Evolutionary conservation across 1,140 invertebrate genomes (phyloP), one percentile per base, ranked within the genome.

Genomic region (Micrasema longulum): DNA sequence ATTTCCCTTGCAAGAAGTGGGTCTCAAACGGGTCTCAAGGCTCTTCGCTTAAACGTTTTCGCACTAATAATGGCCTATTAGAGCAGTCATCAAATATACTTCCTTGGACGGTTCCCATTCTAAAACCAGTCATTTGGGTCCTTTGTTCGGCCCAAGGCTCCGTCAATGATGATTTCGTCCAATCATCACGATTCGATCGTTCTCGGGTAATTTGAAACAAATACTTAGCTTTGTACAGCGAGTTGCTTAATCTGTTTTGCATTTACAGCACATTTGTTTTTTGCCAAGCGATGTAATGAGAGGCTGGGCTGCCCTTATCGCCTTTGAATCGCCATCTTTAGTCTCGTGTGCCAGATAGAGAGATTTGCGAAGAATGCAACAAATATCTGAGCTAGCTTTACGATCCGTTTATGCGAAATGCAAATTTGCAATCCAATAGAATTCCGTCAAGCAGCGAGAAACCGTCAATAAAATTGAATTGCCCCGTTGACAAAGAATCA

Each of bases 181-280:
- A 43, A 60, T 60, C 55, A 41, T 38, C 55, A 60, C 55, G 55
- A 53, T 26, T 53, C 50, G 50, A 60, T 60, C 11, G 16, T 22
- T 22, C 2, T 9, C 55, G 14, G 35, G 55, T 60, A 60, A 60
- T 60, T 60, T 60, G 35, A 41, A 38, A 60, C 52, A 55, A 55
- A 55, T 55, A 55, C 22, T 38, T 35, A 31, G 52, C 31, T 41
- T 60, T 41, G 16, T 16, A 18, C 35, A n/a, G 36, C 22, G 55
- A 16, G 18, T 60, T 60, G 36, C 35, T 35, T 41, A 60, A 60
- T 60, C 55, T 23, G 55, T 23, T 60, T 60, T 60, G 55, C 55
- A 60, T 60, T 60, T 41, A 60, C 20, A 36, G 55, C 55, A 60
- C 55, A 60, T 60, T 60, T 38, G 20, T 60, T 60, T 60, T 60